Evolutionary conservation across 2,113 vertebrate genomes (phyloP), one percentile per base, ranked within the genome.

Genomic region (Peromyscus californicus): DNA sequence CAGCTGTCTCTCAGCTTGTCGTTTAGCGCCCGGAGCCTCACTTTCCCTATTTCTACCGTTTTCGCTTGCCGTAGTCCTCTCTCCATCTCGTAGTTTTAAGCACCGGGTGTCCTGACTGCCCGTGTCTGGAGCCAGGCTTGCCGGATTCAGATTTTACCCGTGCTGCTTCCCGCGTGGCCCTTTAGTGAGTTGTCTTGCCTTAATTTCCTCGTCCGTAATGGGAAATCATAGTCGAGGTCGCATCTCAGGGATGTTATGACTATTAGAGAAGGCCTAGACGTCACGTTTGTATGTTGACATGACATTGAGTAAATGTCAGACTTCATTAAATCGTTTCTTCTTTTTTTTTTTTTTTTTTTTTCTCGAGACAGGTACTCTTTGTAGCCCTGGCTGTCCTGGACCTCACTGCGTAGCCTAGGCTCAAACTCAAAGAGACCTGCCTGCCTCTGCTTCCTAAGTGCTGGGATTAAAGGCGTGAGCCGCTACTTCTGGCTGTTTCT

Each of bases 1-100:
- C 76, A 45, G 0, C 39, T 31, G 2, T 13, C 15, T 48, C 24
- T 88, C 17, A 1, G 0, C 2, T 57, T 13, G 61, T 0, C 8
- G 24, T 84, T n/a, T 5, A 59, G 54, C 65, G 11, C 65, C 10
- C 12, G 11, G 65, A 67, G 65, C 15, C 65, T 90, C 67, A 1
- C n/a, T 78, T 89, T 94, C n/a, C 57, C 12, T 24, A 0, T 74
- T 82, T 69, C 45, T 54, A 9, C 76, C 7, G 2, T 67, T 65
- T 72, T 45, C 0, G 1, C n/a, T 74, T 72, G 63, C 22, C 4
- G 7, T 33, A 70, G 3, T 51, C 45, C 31, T 33, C 74, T 72
- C 4, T 65, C 39, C 24, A 1, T n/a, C 42, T 16, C 2, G 45
- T 17, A 33, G 61, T 91, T 88, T 82, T 78, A 90, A 91, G 89